Percentiles rank a stretch among this genome's conserved stretches.
These are phyloP conservation scores for Thomomys bottae DNA, from an alignment of 2,113 vertebrate species.

Conservation along the genomic window DNA sequence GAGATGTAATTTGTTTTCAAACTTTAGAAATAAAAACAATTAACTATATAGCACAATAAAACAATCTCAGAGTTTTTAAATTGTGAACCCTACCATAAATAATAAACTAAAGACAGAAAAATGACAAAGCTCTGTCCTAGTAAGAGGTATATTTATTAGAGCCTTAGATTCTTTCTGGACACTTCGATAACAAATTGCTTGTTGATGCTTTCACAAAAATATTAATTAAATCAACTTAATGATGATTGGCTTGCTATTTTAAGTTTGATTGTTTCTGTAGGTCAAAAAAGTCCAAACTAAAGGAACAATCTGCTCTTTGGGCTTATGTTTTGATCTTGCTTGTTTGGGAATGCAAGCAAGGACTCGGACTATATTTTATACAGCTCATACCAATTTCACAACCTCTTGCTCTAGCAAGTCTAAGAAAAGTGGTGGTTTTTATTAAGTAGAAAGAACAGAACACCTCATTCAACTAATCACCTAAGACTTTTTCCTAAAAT, in stretches of 20 bases:
- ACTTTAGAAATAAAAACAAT: slow-evolving; percentile 51
- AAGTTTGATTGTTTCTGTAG: slow-evolving; percentile 39
- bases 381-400: slow-evolving; percentile 61
- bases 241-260: not conserved
- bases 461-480: slow-evolving; percentile 47
- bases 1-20: not conserved
- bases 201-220: slow-evolving; percentile 4
- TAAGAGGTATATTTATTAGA: not conserved
- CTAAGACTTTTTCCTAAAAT: slow-evolving; percentile 53
- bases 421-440: slow-evolving; percentile 56
- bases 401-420: slow-evolving; percentile 32
- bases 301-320: not conserved
- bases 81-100: not conserved
- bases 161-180: not conserved
- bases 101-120: not conserved
- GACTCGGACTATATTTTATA: slow-evolving; percentile 54
- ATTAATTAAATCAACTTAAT: not conserved
- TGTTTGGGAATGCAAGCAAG: slow-evolving; percentile 52
- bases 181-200: not conserved
- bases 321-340: slow-evolving; percentile 48
- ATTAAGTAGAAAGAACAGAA: slow-evolving; percentile 32
- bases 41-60: not conserved
- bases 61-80: slow-evolving; percentile 34
- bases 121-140: not conserved
- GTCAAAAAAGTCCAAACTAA: slow-evolving; percentile 48